Percentiles rank a stretch among this genome's conserved stretches.
Conservation (phyloP, 2,888 invertebrate genomes). For the Drosophila pegasa region DNA sequence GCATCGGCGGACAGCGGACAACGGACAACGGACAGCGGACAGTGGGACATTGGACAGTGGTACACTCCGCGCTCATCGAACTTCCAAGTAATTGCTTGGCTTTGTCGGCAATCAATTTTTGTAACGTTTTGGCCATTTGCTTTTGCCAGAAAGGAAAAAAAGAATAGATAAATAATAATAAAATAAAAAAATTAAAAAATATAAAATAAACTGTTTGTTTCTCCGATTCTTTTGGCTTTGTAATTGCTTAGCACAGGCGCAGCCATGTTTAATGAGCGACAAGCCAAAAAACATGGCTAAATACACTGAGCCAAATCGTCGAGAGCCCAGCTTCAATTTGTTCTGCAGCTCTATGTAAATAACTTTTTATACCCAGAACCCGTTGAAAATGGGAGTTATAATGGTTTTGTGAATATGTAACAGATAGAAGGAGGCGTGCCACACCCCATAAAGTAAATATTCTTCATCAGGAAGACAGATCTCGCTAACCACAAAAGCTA, state of each 20-base stretch:
- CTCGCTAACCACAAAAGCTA: no score
- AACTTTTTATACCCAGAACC: no score
- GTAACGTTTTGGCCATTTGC: slow-evolving; percentile 37
- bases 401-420: no score
- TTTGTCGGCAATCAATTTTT: slow-evolving; percentile 48
- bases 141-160: slow-evolving; percentile 9
- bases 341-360: no score
- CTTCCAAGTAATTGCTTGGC: slow-evolving; percentile 31
- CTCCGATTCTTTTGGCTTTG: slow-evolving; percentile 32
- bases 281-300: slow-evolving; percentile 16
- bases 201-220: slow-evolving; percentile 17
- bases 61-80: slow-evolving; percentile 9
- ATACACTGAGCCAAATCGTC: slow-evolving; percentile 33
- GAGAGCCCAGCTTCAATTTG: no score
- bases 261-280: slow-evolving; percentile 61
- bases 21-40: slow-evolving; percentile 1
- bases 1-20: slow-evolving; percentile 13
- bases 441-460: no score
- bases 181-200: neutral
- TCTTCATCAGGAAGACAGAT: no score
- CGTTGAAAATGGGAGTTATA: no score
- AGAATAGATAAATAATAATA: neutral
- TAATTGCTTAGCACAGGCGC: slow-evolving; percentile 53
- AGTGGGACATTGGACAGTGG: slow-evolving; percentile 6
- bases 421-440: no score